A percentile compares a stretch with the other conserved stretches of the same genome.
phyloP scores from a whole-genome alignment of 2,797 vertebrate genomes.

The Buceros bicornis region DNA sequence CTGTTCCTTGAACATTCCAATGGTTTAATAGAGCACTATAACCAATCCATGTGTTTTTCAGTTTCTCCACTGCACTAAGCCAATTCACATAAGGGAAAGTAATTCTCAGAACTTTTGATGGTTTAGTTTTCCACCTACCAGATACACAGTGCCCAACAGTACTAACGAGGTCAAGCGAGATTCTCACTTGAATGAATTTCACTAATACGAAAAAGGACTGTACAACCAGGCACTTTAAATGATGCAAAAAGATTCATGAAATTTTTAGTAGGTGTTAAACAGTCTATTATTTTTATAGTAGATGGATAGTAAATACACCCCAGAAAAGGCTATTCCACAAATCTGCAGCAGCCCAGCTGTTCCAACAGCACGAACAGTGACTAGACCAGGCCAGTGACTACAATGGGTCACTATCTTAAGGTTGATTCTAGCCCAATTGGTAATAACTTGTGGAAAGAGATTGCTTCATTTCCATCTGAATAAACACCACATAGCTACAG shows the following conservation, averaged over 20 bases:
- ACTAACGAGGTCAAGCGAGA: background rate
- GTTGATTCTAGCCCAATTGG: background rate
- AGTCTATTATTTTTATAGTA: background rate
- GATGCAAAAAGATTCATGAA: background rate
- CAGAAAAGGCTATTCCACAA: background rate
- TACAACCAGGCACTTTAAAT: background rate
- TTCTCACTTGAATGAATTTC: background rate
- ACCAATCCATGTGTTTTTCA: background rate
- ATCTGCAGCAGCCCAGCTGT: background rate
- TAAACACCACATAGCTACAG: background rate
- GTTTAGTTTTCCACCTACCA: background rate
- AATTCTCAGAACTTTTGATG: background rate
- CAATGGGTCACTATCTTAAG: background rate
- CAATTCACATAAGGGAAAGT: background rate
- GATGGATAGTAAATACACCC: background rate
- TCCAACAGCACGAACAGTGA: background rate
- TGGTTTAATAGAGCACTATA: background rate
- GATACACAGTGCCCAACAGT: background rate
- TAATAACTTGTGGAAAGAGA: background rate
- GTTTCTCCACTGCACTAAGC: background rate
- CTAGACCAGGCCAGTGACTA: background rate
- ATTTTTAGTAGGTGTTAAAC: background rate
- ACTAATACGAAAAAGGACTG: background rate
- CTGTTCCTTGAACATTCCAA: background rate
- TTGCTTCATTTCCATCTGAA: background rate